Percentiles rank a stretch among this genome's conserved stretches.
phyloP scores from a whole-genome alignment of 92 coral and sea anemone genomes.

The Palythoa grandis region DNA sequence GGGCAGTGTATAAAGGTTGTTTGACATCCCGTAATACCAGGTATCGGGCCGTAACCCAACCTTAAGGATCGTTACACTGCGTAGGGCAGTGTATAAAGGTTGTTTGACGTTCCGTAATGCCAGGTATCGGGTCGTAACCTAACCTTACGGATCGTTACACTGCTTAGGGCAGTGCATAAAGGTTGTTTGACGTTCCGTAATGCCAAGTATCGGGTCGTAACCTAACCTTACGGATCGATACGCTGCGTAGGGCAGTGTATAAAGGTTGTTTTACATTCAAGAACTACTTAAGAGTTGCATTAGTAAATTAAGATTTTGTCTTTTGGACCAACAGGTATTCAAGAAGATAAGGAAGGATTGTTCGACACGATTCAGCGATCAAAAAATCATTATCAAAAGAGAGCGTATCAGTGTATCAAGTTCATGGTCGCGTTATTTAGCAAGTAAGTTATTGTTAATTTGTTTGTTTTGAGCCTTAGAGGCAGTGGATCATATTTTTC shows the following conservation, averaged over 20 bases:
- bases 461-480: background rate
- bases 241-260: background rate
- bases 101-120: background rate
- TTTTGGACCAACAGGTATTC: slow-evolving; percentile 65
- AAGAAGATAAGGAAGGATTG: slow-evolving; percentile 95
- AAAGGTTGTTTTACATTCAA: background rate
- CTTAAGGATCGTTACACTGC: too few relatives aligned
- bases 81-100: too few relatives aligned
- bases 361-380: slow-evolving; percentile 97
- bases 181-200: background rate
- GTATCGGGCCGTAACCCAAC: too few relatives aligned
- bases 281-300: too few relatives aligned
- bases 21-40: background rate
- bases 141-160: too few relatives aligned
- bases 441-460: slow-evolving; percentile 61
- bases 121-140: background rate
- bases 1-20: background rate
- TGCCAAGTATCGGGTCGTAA: background rate
- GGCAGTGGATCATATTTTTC: too few relatives aligned
- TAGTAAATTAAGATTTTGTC: too few relatives aligned
- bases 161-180: too few relatives aligned
- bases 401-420: slow-evolving; percentile 97
- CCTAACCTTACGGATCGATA: background rate
- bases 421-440: slow-evolving; percentile 93
- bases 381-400: slow-evolving; percentile 97